phyloP scores from a whole-genome alignment of 2,113 vertebrate species.

The Cryptoleucopteryx plumbea region DNA sequence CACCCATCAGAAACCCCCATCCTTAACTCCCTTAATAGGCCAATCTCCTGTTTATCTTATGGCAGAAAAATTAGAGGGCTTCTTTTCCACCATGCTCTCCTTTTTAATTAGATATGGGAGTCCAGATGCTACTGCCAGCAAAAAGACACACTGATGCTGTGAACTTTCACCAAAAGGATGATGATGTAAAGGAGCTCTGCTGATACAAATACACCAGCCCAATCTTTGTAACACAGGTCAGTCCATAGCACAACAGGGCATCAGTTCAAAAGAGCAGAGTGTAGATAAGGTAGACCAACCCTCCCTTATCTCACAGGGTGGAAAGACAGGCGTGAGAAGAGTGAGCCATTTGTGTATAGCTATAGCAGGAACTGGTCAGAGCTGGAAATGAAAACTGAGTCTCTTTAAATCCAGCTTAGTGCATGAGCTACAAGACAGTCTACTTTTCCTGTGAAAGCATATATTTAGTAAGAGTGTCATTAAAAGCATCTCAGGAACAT shows the following conservation, averaged over 20 bases:
- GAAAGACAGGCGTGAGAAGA: not conserved
- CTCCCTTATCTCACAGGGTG: not conserved
- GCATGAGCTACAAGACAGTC: not conserved
- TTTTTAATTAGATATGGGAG: not conserved
- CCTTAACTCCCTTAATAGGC: not conserved
- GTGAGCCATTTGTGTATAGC: not conserved
- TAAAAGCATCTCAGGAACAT: not conserved
- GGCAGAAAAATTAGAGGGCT: accelerated
- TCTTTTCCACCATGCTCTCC: not conserved
- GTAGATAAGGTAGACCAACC: not conserved
- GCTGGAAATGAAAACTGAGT: not conserved
- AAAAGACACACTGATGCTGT: not conserved
- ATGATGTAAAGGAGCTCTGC: not conserved
- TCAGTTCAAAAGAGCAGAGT: not conserved
- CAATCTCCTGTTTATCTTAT: not conserved
- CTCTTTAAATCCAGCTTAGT: not conserved
- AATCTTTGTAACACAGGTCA: not conserved
- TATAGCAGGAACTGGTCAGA: not conserved
- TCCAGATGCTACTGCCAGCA: not conserved
- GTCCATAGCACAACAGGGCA: not conserved
- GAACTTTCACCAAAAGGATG: not conserved
- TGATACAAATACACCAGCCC: not conserved
- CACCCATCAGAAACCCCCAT: not conserved
- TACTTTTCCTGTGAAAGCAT: not conserved
- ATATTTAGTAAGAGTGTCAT: not conserved